These are phyloP conservation scores for Colistium nudipinnis DNA, from an alignment of 2,113 vertebrate genomes.

Conservation along the genomic window DNA sequence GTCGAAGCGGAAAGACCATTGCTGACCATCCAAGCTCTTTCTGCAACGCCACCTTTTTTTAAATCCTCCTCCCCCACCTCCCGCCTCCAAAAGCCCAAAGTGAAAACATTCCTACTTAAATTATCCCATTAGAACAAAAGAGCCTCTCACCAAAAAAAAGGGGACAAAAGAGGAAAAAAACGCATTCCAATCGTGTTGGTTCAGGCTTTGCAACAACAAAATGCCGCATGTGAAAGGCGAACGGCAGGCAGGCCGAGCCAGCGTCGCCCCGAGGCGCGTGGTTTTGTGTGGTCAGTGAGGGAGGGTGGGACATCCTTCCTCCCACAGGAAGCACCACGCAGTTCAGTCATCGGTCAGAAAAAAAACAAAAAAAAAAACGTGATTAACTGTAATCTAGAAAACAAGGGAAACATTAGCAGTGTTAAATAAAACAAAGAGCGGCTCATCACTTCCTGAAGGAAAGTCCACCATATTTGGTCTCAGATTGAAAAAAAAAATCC, in stretches of 20 bases:
- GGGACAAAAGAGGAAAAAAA: constrained; percentile 58
- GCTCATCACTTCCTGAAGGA: too few species aligned
- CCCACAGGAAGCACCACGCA: constrained; percentile 47
- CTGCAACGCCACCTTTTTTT: constrained; percentile 29
- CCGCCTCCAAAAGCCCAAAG: constrained; percentile 50
- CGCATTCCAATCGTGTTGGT: constrained; percentile 75
- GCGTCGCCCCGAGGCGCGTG: constrained; percentile 32
- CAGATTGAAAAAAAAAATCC: too few species aligned
- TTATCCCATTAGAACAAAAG: constrained; percentile 78
- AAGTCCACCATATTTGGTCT: too few species aligned
- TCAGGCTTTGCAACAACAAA: constrained; percentile 69
- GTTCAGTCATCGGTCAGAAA: neutral
- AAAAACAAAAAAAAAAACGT: neutral
- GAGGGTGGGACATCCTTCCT: constrained; percentile 36
- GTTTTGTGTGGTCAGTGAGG: constrained; percentile 52
- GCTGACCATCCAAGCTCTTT: constrained; percentile 16
- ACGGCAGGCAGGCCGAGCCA: constrained; percentile 38
- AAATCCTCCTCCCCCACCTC: constrained; percentile 18
- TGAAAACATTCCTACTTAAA: constrained; percentile 80
- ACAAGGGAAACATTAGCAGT: constrained; percentile 7
- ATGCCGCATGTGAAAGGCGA: constrained; percentile 64
- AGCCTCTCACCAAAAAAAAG: constrained; percentile 52
- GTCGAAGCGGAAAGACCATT: neutral
- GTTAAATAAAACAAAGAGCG: too few species aligned
- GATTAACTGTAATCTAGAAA: neutral